Base-by-base conservation (phyloP, 2,113 vertebrate genomes). In the Turdus rufiventris region DNA sequence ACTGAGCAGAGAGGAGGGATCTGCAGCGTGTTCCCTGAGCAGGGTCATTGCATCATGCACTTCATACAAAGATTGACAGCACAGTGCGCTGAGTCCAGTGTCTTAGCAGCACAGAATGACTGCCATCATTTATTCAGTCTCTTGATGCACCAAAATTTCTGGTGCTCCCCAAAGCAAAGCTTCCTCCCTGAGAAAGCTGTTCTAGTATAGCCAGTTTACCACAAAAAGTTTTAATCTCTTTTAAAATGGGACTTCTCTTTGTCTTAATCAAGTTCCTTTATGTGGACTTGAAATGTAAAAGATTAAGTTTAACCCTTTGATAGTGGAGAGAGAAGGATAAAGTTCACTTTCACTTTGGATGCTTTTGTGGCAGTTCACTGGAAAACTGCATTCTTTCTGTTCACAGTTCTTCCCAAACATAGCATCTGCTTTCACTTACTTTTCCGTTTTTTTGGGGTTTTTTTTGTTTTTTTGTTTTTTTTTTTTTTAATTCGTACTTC, bases 151-250 rank as follows among this genome's bases (percentile, higher is more conserved):
- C 58, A 24, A 26, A 57, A 1, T 53, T 89, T 29, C 73, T 53
- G 65, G 68, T 61, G 53, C 48, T 78, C 76, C 50, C 34, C 28
- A 3, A 47, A 78, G 61, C 38, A 74, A 77, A 84, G 50, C 74
- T 29, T 84, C 47, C 72, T 45, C 56, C 57, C 48, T 57, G 61
- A 29, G 48, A 78, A 85, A 86, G 62, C 85, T 70, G 33, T 33
- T 87, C 63, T 48, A 25, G 33, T 45, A 38, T 47, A 88, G 63
- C 31, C 43, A 85, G 51, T 83, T 92, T 16, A 61, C 12, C 48
- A 56, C 43, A 62, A 54, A 88, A 91, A 26, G 54, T 40, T 91
- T 96, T 89, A 94, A 93, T 94, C 82, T 68, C 63, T 90, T 72
- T 83, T 57, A 82, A 82, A 96, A 91, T 33, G 29, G 45, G 61